These are phyloP conservation scores for Pseudochirops corinnae DNA, from an alignment of 2,797 vertebrate genomes.

Conservation along the genomic window DNA sequence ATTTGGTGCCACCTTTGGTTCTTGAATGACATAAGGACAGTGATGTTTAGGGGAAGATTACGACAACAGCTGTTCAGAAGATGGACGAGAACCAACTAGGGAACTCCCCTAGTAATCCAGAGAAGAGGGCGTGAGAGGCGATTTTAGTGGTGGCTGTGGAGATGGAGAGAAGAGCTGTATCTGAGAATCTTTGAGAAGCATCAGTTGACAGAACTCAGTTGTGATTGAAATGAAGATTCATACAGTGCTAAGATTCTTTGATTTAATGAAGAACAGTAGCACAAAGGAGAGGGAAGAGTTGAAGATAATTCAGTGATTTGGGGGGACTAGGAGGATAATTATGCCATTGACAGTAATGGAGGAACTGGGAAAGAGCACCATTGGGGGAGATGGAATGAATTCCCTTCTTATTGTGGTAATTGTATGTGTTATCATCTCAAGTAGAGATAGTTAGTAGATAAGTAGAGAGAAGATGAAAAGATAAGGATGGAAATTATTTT, in stretches of 20 bases:
- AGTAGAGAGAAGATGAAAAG: not conserved
- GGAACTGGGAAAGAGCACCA: not conserved
- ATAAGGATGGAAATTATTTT: no score
- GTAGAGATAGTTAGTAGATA: not conserved
- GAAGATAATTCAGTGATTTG: not conserved
- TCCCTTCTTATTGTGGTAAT: not conserved
- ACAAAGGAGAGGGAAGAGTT: not conserved
- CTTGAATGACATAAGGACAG: no score
- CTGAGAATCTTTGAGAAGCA: not conserved
- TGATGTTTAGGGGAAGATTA: no score
- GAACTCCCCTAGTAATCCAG: not conserved
- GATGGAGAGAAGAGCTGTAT: not conserved
- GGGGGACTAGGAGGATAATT: not conserved
- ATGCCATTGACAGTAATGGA: not conserved
- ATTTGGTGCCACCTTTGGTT: no score
- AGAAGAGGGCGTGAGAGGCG: not conserved
- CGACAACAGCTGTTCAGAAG: no score
- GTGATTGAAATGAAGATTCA: not conserved
- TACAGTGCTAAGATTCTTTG: no score
- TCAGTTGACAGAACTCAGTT: not conserved
- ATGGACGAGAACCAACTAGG: no score
- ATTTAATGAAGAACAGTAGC: no score
- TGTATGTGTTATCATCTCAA: no score
- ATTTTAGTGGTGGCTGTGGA: not conserved
- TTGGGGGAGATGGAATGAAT: not conserved